A percentile compares a stretch with the other conserved stretches of the same genome.
These are phyloP conservation scores for Bombycilla garrulus DNA, from an alignment of 2,113 vertebrate genomes.

Conservation along the genomic window DNA sequence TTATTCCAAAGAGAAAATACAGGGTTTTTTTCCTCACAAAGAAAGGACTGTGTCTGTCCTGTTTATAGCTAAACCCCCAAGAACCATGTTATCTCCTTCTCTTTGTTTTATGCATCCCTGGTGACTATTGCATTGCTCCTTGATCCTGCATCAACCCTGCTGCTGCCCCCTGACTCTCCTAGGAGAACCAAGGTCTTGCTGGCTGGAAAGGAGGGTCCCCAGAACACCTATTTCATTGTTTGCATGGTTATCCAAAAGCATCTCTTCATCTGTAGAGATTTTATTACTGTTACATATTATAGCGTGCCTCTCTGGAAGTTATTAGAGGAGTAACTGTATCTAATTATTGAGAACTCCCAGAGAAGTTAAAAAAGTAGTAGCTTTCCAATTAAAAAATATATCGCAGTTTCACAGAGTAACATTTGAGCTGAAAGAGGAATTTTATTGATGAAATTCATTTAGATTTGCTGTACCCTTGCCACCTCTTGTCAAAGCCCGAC, in stretches of 20 bases:
- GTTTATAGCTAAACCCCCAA: not conserved
- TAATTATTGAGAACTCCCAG: not conserved
- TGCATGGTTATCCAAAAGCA: not conserved
- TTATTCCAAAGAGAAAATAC: not conserved
- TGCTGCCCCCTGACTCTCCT: not conserved
- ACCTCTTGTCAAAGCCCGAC: not conserved
- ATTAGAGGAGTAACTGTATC: not conserved
- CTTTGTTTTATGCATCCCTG: not conserved
- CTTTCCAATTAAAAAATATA: conserved; percentile 13
- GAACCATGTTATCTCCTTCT: not conserved
- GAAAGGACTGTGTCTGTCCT: not conserved
- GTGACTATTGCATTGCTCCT: not conserved
- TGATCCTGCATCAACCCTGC: not conserved
- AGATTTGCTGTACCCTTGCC: not conserved
- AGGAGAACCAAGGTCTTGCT: not conserved
- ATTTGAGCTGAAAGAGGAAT: not conserved
- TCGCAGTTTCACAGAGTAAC: not conserved
- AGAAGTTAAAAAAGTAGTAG: conserved; percentile 3
- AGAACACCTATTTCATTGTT: not conserved
- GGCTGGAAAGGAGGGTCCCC: not conserved
- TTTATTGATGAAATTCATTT: conserved; percentile 2
- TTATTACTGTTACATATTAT: not conserved
- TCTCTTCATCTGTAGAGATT: not conserved
- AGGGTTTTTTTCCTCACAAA: not conserved
- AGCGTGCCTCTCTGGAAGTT: not conserved